Conservation (phyloP, 2,888 invertebrate species). For the Smittia aterrima region DNA sequence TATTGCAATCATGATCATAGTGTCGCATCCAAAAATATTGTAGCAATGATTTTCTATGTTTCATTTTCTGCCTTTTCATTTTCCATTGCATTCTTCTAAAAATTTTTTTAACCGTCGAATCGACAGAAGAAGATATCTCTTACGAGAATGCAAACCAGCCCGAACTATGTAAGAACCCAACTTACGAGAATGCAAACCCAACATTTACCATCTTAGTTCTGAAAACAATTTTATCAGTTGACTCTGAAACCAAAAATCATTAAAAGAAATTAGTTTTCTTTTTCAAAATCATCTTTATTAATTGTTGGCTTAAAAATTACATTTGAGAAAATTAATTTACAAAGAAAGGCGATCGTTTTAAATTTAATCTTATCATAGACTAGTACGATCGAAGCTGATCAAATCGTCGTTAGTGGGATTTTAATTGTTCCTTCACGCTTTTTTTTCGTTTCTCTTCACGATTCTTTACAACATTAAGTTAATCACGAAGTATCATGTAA, state of each 20-base stretch:
- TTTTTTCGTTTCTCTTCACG: conserved; percentile 19
- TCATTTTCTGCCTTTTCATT: no score
- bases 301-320: conserved; percentile 1
- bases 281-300: conserved; percentile 25
- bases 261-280: neutral
- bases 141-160: no score
- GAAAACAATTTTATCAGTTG: no score
- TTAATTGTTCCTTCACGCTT: conserved; percentile 12
- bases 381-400: conserved; percentile 8
- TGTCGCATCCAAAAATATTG: no score
- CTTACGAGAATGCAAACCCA: no score
- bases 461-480: conserved; percentile 14
- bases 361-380: conserved; percentile 31
- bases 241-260: neutral
- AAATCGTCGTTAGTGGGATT: conserved; percentile 20
- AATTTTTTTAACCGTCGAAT: no score
- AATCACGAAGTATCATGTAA: neutral
- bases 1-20: no score
- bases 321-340: conserved; percentile 23
- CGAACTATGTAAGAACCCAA: no score
- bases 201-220: no score
- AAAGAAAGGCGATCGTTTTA: neutral
- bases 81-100: no score
- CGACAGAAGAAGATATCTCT: no score
- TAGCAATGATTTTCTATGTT: no score